These are phyloP conservation scores for Opisthocomus hoazin DNA, from an alignment of 2,113 vertebrate species.

Conservation along the genomic window DNA sequence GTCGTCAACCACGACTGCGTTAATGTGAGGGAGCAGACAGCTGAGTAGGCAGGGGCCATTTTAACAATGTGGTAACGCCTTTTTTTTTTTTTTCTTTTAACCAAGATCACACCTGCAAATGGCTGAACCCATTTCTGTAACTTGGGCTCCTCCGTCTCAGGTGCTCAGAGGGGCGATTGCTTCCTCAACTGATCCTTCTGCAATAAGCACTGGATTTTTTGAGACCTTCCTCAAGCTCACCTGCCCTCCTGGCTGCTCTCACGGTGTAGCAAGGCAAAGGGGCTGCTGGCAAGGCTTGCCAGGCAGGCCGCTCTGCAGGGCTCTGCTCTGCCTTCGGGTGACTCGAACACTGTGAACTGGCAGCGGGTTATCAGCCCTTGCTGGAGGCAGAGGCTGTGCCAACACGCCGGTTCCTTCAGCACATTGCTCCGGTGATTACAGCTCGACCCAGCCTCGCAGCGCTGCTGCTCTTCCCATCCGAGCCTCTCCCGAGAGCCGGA, in stretches of 20 bases:
- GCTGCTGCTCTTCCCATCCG: slow-evolving; percentile 26
- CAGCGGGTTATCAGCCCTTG: not conserved
- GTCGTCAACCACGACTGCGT: not conserved
- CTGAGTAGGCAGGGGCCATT: not conserved
- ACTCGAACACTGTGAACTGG: not conserved
- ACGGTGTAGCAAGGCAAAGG: not conserved
- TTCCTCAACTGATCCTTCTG: not conserved
- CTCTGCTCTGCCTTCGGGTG: not conserved
- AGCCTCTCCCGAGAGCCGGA: slow-evolving; percentile 12
- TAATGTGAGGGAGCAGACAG: not conserved
- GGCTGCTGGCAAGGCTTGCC: not conserved
- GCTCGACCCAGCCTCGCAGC: slow-evolving; percentile 21
- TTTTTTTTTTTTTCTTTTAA: not conserved
- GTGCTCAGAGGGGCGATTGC: not conserved
- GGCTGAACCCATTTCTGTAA: not conserved
- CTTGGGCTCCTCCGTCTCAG: not conserved
- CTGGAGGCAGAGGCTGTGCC: slow-evolving; percentile 9
- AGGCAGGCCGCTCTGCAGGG: not conserved
- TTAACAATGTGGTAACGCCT: not conserved
- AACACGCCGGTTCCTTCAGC: not conserved
- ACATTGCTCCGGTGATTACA: not conserved
- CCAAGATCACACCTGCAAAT: not conserved
- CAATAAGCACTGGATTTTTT: not conserved
- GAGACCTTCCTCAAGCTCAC: not conserved
- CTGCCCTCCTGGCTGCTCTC: not conserved